Evolutionary conservation across 2,888 invertebrate species (phyloP).

Genomic region (Synanthedon tipuliformis): DNA sequence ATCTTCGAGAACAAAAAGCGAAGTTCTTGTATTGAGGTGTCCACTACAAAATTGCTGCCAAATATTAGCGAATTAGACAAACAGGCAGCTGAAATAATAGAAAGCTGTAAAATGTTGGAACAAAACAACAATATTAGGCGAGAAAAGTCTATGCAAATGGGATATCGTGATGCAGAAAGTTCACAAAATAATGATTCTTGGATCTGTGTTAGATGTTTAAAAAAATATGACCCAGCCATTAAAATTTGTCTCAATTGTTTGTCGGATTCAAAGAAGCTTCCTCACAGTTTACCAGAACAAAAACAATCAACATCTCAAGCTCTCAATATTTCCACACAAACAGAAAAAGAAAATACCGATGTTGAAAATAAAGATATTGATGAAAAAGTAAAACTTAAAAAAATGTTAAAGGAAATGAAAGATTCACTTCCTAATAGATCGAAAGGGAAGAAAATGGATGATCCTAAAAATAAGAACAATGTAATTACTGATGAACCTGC

Average conservation of each 20-base stretch:
- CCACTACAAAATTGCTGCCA: constrained; percentile 73
- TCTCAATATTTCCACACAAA: constrained; percentile 31
- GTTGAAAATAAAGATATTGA: constrained; percentile 20
- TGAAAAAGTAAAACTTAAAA: constrained; percentile 73
- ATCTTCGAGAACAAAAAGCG: constrained; percentile 56
- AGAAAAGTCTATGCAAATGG: not conserved
- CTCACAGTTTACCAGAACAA: constrained; percentile 7
- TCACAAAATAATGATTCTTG: constrained; percentile 22
- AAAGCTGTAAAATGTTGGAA: constrained; percentile 45
- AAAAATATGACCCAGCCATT: constrained; percentile 41
- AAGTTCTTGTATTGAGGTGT: constrained; percentile 37
- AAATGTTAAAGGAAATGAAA: constrained; percentile 83
- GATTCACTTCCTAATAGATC: constrained; percentile 74
- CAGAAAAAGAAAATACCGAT: constrained; percentile 13
- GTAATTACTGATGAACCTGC: constrained; percentile 1
- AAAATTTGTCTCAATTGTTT: constrained; percentile 37
- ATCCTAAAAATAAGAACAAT: constrained; percentile 6
- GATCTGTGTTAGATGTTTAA: constrained; percentile 48
- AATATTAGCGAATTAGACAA: constrained; percentile 84
- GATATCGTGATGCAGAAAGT: not conserved
- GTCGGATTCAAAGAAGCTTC: constrained; percentile 14
- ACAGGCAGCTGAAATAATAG: constrained; percentile 81
- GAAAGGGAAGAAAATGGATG: constrained; percentile 7
- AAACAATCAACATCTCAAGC: constrained; percentile 11
- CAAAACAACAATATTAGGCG: constrained; percentile 19